Evolutionary conservation across 2,888 invertebrate genomes (phyloP).

Genomic region (Pristionchus fissidentatus): DNA sequence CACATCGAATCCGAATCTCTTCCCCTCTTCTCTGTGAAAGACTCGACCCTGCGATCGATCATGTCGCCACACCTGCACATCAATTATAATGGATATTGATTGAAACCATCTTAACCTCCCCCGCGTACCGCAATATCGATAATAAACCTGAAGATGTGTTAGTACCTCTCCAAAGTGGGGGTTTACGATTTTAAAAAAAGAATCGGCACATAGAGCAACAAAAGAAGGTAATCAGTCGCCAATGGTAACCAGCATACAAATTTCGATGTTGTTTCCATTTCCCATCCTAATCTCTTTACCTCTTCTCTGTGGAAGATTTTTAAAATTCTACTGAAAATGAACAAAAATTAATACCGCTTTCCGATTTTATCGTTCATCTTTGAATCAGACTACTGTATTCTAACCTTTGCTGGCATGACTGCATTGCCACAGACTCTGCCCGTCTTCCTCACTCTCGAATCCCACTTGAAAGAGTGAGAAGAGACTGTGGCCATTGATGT

Average conservation of each 20-base stretch:
- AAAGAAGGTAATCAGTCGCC: no score
- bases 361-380: no score
- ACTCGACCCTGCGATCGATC: not conserved
- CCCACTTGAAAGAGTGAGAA: constrained; percentile 7
- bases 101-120: no score
- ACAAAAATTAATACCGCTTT: no score
- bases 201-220: no score
- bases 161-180: not conserved
- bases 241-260: no score
- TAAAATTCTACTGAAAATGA: no score
- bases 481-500: constrained; percentile 26
- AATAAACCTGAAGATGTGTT: not conserved
- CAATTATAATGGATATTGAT: not conserved
- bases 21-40: constrained; percentile 22
- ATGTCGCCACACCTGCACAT: constrained; percentile 5
- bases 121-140: constrained; percentile 3
- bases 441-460: constrained; percentile 15
- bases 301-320: no score
- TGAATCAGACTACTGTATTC: not conserved
- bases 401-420: constrained; percentile 41
- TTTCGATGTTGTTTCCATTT: no score
- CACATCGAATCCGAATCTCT: constrained; percentile 44
- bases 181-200: no score
- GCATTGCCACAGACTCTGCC: constrained; percentile 43
- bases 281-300: no score